Evolutionary conservation across 92 coral and sea anemone genomes (phyloP), one percentile per base, ranked within the genome.

Genomic region (Parazoanthus swiftii): DNA sequence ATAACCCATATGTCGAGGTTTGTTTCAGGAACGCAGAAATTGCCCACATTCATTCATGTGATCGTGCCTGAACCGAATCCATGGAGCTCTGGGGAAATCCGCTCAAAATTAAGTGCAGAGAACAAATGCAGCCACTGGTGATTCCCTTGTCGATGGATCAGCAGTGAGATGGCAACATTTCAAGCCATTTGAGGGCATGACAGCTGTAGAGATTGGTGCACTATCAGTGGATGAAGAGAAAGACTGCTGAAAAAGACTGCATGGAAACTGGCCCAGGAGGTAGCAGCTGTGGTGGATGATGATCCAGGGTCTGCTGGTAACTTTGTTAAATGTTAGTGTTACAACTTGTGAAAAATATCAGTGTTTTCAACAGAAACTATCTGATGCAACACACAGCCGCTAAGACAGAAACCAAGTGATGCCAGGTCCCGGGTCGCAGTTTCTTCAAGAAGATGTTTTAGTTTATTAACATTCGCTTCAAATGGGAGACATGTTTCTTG

Each of bases 81-180:
- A 67, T 81, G 81, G 90, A 81, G 86, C 90, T 42, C 86, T 86
- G n/a, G 86, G 86, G 21, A 74, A 88, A 86, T 88, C 90, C n/a
- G 70, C 80, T 39, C 90, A 80, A 81, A 80, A 88, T 46, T 86
- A 88, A 73, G 75, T 81, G 8, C 86, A 88, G 65, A 88, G 86
- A 48, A 80, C 94, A 59, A 92, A 92, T 72, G 88, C 88, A 74
- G 77, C 92, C 35, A 89, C 71, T 20, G 93, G 91, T 20, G 93
- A 89, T 91, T 88, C 88, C 81, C 88, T 91, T 33, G 90, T 89
- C 26, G 85, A 89, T 85, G 92, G 88, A 68, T 76, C 89, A 14
- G 85, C 85, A 66, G 77, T 88, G 78, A 88, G 73, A 91, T 88
- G 88, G 91, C 81, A 91, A 56, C 85, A 88, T 77, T 91, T 42